Evolutionary conservation across 2,113 vertebrate species (phyloP), one percentile per base, ranked within the genome.

Genomic region (Muntiacus reevesi): DNA sequence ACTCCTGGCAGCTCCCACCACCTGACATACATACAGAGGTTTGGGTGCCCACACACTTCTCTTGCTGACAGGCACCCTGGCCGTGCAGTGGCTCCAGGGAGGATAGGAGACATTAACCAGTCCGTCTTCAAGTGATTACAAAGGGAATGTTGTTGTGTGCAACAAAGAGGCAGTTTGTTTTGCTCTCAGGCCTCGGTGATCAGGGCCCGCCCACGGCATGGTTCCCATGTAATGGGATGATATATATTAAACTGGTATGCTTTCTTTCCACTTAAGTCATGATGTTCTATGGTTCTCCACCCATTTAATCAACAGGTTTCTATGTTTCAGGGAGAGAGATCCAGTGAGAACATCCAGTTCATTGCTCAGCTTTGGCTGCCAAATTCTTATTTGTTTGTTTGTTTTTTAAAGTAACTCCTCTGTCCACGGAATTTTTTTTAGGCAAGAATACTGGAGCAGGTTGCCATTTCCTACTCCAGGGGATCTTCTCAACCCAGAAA

Each of bases 221-320:
- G 62, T 95, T 96, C 57, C 87, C 45, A 33, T 7, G 45, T 40
- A 45, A 59, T 21, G 4, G n/a, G 60, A 57, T 28, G 60, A 57
- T 62, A 33, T 83, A n/a, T 60, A n/a, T 84, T 93, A 64, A 84
- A 81, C 7, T 5, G 25, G 17, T 40, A 21, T 59, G 30, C 93
- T 95, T 95, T 94, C 78, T 96, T 92, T 93, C 97, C n/a, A 13
- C n/a, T 95, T 88, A 83, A 82, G 27, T 86, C n/a, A 47, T 15
- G 10, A 15, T 82, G 87, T 43, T 95, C 87, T 74, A 36, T 5
- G 40, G 27, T 52, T 78, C 96, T 87, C 97, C 91, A 92, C 87
- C 87, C 90, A 92, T 23, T 88, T 76, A 59, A 50, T 84, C 64
- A 88, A 78, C 60, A 89, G 55, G 50, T 87, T 94, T 96, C 93